These are phyloP conservation scores for Caranx melampygus DNA, from an alignment of 2,113 vertebrate species.

Conservation along the genomic window DNA sequence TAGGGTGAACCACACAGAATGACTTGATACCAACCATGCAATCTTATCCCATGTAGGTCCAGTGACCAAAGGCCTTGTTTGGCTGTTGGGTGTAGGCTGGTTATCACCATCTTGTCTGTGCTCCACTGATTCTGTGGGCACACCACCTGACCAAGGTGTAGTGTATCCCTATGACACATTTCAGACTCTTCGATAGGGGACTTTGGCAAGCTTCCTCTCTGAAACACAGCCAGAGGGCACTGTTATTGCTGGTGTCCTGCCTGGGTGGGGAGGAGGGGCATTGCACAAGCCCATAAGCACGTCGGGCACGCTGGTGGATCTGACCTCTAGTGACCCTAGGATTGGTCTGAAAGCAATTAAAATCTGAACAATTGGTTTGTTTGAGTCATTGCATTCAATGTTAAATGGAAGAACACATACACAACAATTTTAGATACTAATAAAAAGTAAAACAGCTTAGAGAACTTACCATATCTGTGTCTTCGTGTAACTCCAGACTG, in stretches of 20 bases:
- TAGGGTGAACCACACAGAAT: slow-evolving; percentile 70
- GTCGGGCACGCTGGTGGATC: slow-evolving; percentile 5
- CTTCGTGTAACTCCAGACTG: no score
- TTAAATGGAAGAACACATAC: no score
- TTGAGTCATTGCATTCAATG: no score
- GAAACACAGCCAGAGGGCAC: slow-evolving; percentile 46
- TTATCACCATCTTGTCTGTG: slow-evolving; percentile 77
- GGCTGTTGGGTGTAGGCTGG: slow-evolving; percentile 57
- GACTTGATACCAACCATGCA: slow-evolving; percentile 80
- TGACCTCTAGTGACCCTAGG: slow-evolving; percentile 40
- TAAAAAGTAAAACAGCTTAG: no score
- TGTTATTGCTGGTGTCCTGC: slow-evolving; percentile 31
- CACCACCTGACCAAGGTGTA: slow-evolving; percentile 81
- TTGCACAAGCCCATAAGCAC: slow-evolving; percentile 23
- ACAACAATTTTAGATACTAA: no score
- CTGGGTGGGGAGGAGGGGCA: not conserved
- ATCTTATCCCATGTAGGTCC: slow-evolving; percentile 75
- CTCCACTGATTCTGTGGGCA: slow-evolving; percentile 66
- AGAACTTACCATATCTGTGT: no score
- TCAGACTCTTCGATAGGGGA: slow-evolving; percentile 27
- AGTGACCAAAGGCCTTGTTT: slow-evolving; percentile 66
- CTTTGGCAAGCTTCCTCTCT: slow-evolving; percentile 42
- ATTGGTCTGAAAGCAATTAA: no score
- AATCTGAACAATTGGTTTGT: no score
- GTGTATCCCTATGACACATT: slow-evolving; percentile 65